These are phyloP conservation scores for Diceros bicornis DNA, from an alignment of 2,797 vertebrate species.

Conservation along the genomic window DNA sequence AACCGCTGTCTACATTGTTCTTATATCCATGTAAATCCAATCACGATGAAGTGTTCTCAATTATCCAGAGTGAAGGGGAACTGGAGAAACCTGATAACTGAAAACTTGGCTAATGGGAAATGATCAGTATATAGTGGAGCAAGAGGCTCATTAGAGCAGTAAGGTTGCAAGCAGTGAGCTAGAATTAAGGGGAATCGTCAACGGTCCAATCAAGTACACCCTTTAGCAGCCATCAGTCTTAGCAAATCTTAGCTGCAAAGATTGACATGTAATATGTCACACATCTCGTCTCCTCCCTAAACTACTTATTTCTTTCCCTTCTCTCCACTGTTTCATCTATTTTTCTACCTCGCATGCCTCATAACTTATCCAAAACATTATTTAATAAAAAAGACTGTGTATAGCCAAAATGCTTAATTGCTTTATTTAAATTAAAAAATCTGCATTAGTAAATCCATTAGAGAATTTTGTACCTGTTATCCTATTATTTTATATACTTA, in stretches of 20 bases:
- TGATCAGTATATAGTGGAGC: not conserved
- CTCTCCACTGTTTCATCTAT: not conserved
- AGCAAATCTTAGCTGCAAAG: not conserved
- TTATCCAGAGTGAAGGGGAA: not conserved
- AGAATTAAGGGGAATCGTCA: not conserved
- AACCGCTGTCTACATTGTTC: not conserved
- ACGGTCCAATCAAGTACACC: not conserved
- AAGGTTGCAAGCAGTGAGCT: not conserved
- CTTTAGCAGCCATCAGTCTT: not conserved
- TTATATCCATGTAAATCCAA: not conserved
- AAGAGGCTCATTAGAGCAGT: not conserved
- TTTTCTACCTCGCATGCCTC: not conserved
- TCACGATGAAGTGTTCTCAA: not conserved
- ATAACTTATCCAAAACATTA: not conserved
- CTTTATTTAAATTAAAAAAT: conserved; percentile 42
- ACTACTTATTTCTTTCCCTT: not conserved
- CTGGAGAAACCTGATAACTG: not conserved
- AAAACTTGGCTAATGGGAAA: not conserved
- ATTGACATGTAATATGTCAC: too few species aligned
- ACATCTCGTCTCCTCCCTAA: not conserved
- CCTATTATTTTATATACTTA: not conserved
- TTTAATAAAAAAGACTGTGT: not conserved
- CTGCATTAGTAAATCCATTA: not conserved
- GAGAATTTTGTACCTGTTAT: not conserved
- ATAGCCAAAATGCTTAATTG: not conserved